A percentile compares a stretch with the other conserved stretches of the same genome.
phyloP scores from a whole-genome alignment of 2,797 vertebrate species.

The Centroberyx gerrardi region DNA sequence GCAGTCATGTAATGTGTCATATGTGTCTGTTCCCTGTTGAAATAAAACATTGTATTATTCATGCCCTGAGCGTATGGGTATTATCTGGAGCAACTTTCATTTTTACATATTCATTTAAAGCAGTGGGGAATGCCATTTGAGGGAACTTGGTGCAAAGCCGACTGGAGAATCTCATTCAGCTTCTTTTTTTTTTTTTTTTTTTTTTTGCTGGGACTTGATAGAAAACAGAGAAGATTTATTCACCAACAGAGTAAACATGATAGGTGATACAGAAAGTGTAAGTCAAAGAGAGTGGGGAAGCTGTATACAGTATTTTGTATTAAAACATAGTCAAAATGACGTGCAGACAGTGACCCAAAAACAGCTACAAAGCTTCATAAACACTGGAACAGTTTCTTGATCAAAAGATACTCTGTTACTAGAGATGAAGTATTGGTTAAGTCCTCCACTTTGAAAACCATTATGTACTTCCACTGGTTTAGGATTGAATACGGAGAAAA shows the following conservation, averaged over 20 bases:
- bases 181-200: no score
- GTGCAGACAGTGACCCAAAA: background rate
- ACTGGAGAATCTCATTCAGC: background rate
- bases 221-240: conserved; percentile 6
- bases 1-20: conserved; percentile 43
- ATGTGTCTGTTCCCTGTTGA: conserved; percentile 1
- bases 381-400: background rate
- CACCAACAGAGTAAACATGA: conserved; percentile 14
- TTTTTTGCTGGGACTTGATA: conserved; percentile 2
- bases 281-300: background rate
- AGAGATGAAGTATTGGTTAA: background rate
- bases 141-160: conserved; percentile 37
- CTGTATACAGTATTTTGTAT: background rate
- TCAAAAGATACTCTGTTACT: background rate
- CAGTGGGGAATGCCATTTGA: conserved; percentile 41
- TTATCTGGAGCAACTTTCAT: conserved; percentile 44
- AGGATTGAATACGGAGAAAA: no score
- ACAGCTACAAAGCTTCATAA: conserved; percentile 2
- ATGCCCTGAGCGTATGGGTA: conserved; percentile 48
- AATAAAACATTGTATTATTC: conserved; percentile 70
- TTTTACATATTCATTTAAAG: conserved; percentile 64
- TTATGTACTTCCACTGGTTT: background rate
- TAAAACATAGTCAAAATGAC: background rate
- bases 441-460: background rate
- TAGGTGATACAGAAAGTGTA: background rate